Conservation (phyloP, 2,797 vertebrate species). For the Choloepus didactylus region DNA sequence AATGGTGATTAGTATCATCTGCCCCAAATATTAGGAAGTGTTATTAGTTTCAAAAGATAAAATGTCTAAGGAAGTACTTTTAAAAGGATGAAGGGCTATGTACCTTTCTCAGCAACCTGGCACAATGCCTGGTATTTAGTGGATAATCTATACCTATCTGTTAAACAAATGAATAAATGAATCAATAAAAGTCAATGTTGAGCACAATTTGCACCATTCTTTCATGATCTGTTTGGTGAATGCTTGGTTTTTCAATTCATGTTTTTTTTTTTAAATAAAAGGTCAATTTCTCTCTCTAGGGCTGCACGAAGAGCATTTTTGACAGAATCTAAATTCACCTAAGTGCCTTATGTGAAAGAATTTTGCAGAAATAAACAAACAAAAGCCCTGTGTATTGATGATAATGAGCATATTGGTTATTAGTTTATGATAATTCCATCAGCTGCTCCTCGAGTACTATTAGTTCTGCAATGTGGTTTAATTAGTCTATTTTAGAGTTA, state of each 20-base stretch:
- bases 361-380: constrained; percentile 74
- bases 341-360: constrained; percentile 73
- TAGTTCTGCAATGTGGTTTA: constrained; percentile 70
- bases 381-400: constrained; percentile 66
- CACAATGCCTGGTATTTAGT: not conserved
- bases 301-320: constrained; percentile 59
- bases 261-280: constrained; percentile 9
- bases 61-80: not conserved
- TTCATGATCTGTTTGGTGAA: not conserved
- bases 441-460: constrained; percentile 82
- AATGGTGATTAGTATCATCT: not conserved
- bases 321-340: constrained; percentile 71
- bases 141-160: not conserved
- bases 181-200: not conserved
- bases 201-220: not conserved
- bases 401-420: constrained; percentile 83
- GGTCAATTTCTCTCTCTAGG: not conserved
- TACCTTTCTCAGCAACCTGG: not conserved
- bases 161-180: not conserved
- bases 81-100: not conserved
- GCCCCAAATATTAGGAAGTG: not conserved
- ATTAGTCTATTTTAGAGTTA: constrained; percentile 83
- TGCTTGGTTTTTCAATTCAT: not conserved
- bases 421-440: constrained; percentile 84
- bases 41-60: not conserved